Base-by-base conservation (phyloP, 2,113 vertebrate genomes). In the Tenebrosternarchus preto region DNA sequence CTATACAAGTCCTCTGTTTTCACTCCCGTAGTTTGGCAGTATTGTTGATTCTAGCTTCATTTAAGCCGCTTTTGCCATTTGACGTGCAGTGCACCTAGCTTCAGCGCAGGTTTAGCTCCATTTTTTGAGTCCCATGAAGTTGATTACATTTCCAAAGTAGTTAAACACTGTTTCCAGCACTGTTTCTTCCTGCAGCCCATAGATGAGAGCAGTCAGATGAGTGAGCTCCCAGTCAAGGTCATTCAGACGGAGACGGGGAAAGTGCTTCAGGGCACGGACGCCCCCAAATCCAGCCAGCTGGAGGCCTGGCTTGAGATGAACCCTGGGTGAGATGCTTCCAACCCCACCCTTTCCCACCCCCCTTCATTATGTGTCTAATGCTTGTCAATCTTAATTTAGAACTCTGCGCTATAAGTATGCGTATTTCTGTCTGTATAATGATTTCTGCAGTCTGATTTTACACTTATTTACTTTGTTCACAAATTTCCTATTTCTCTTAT, bases 261-360 rank as follows among this genome's bases (percentile, higher is more conserved):
- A 85, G 97, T 98, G 77, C 89, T 99, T 3, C 96, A 98, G 86
- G 98, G 97, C 67, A 95, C 96, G 1, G 96, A 99, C 66, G 97
- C 98, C 64, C 98, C 98, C 66, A 99, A 97, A 89, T 97, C 98
- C 84, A 97, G 96, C 92, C 98, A 99, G 84, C 91, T 99, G 86
- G 98, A 99, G 80, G 96, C 98, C 64, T 99, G 98, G 97, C 89
- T 99, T 9, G 98, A 99, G 89, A 99, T 99, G 97, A 98, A 99
- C 77, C 98, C 97, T 19, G 98, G 97, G 97, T 99, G 87, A 88
- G 93, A 69, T 77, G 11, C 55, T 0, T 36, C 31, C 1, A 46
- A 12, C 43, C 43, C 43, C 43, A 8, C 43, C 43, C 43, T 67
- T 76, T 61, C 16, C 0, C 43, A 57, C n/a, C 1, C 7, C 29